Evolutionary conservation across 1,140 invertebrate species (phyloP), one percentile per base, ranked within the genome.

Genomic region (Forficula auricularia): DNA sequence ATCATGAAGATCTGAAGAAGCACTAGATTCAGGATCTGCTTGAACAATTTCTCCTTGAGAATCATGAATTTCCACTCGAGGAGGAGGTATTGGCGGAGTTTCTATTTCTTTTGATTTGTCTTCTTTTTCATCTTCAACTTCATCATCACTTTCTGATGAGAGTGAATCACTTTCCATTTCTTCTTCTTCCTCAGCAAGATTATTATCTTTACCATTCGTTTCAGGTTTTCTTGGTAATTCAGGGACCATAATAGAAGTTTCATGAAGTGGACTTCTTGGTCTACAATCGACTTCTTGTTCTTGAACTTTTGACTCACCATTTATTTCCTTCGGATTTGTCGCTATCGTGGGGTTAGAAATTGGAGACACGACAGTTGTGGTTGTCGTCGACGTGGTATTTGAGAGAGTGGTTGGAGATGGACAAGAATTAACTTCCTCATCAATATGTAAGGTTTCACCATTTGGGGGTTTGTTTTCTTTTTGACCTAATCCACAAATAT

Each of bases 31-130:
- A 2, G 69, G 22, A 27, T 27, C 22, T 4, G 34, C n/a, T 35
- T 35, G n/a, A 7, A 14, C 15, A n/a, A n/a, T 35, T 32, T 75
- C 72, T 2, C 75, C 75, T 44, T 64, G 66, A 46, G 72, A 74
- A 44, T 79, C 70, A 52, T 75, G 72, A 2, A 77, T 68, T 61
- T 78, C 73, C 0, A 78, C 57, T 43, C 75, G 61, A 0, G 75
- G 75, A 3, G 57, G 54, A 30, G 47, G 41, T 31, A 27, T 10
- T 4, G 22, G 22, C 10, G 22, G 22, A 3, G 20, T 30, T 12
- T 41, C 40, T 50, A 8, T 57, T 1, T 59, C 58, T 1, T 42
- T 43, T 4, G 57, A 51, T 30, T 52, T 54, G 39, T 44, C 48
- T 15, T 53, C 57, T 20, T 62, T 57, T 2, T 50, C 45, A 19